Base-by-base conservation (phyloP, 2,888 invertebrate species). In the Acrobasis repandana region DNA sequence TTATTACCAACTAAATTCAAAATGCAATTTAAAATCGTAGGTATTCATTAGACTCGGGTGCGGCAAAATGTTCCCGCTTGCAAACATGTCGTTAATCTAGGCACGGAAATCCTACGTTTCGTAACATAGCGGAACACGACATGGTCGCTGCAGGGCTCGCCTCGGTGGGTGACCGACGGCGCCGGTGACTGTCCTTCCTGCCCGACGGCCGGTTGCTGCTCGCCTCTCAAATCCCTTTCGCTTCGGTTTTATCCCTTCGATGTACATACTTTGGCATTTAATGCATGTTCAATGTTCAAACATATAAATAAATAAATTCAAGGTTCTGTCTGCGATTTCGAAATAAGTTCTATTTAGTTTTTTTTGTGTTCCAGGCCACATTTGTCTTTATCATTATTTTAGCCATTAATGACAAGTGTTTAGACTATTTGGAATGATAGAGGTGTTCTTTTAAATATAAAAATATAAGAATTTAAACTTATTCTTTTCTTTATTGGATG, bases 21-120 rank as follows among this genome's bases (percentile, higher is more conserved):
- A 47, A 15, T 33, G 34, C 36, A 36, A 36, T 36, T 36, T 36
- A 16, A 15, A 54, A 38, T 20, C 18, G 4, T 5, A 46, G 15
- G 57, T 47, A 28, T 9, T 16, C 52, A 16, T 54, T 46, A 46
- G 46, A 57, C 9, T 14, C 11, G 34, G 57, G 57, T 48, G 57
- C 57, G 48, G 57, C 47, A 16, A 34, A 54, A 34, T 16, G 16
- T 57, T 57, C 33, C 57, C 48, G 48, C 57, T 34, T 18, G 46
- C 28, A 28, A 47, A 46, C 9, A 16, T 48, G 57, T 57, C 57
- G 48, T 20, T 20, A 34, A 11, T 33, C 15, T 14, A 34, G 57
- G 46, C 58, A 61, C 67, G 69, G 71, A 76, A 72, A 68, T 74
- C 76, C 74, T 72, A 20, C 18, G 67, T 73, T 70, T 72, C 69